Percentiles rank a stretch among this genome's conserved stretches.
Evolutionary conservation across 1,140 invertebrate genomes (phyloP).

Genomic region (Anadara kagoshimensis): DNA sequence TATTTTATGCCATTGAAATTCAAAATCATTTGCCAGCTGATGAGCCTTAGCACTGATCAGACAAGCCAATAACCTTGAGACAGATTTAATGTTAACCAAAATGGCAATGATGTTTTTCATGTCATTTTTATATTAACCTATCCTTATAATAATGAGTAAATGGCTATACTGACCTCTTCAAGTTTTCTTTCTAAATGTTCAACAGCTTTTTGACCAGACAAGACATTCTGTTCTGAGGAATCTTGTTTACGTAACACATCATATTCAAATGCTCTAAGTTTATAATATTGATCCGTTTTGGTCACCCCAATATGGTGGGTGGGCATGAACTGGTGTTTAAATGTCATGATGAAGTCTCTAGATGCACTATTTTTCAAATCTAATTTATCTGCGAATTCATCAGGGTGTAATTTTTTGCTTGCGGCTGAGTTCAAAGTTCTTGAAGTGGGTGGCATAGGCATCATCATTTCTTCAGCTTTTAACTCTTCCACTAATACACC

Average conservation of each 20-base stretch:
- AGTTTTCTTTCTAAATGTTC: conserved; percentile 62
- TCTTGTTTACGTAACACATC: conserved; percentile 64
- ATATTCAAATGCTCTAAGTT: conserved; percentile 63
- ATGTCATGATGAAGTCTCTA: conserved; percentile 30
- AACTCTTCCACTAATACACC: conserved; percentile 56
- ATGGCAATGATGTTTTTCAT: too few species aligned
- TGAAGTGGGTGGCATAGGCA: conserved; percentile 37
- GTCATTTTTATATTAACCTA: too few species aligned
- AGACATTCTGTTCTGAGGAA: conserved; percentile 59
- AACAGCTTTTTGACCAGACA: conserved; percentile 65
- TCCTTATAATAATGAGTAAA: conserved; percentile 1
- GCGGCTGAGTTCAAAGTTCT: conserved; percentile 3
- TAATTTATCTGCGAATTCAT: conserved; percentile 41
- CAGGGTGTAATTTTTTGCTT: conserved; percentile 22
- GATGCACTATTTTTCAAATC: conserved; percentile 37
- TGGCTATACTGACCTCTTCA: conserved; percentile 49
- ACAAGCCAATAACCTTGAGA: too few species aligned
- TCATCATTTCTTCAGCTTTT: conserved; percentile 56
- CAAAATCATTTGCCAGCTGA: too few species aligned
- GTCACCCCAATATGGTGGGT: conserved; percentile 63
- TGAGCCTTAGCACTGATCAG: too few species aligned
- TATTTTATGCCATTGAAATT: too few species aligned
- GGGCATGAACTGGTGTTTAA: conserved; percentile 59
- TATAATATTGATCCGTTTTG: conserved; percentile 67
- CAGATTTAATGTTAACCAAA: too few species aligned